Percentiles rank a stretch among this genome's conserved stretches.
Evolutionary conservation across 2,113 vertebrate species (phyloP).

Genomic region (Dendrocopos noguchii): DNA sequence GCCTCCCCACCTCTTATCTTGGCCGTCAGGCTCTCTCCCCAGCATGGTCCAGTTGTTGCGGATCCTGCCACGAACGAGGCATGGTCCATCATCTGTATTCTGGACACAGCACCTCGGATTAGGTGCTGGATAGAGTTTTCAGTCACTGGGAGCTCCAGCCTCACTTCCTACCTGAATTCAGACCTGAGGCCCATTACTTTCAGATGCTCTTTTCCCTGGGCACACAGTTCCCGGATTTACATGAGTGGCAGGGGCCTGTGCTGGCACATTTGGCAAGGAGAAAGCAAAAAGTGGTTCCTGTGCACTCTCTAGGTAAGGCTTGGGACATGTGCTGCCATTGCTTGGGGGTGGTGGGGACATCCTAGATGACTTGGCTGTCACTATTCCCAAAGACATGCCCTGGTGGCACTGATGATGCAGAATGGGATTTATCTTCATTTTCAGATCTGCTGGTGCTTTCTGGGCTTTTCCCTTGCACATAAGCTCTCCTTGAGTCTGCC

Average conservation of each 20-base stretch:
- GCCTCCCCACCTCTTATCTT: neutral
- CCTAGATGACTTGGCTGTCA: neutral
- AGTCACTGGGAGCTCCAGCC: neutral
- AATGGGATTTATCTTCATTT: neutral
- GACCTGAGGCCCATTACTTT: neutral
- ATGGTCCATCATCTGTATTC: neutral
- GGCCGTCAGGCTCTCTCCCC: neutral
- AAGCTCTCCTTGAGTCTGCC: neutral
- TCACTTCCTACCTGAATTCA: neutral
- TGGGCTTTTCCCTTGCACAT: neutral
- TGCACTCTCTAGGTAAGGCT: neutral
- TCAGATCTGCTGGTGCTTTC: neutral
- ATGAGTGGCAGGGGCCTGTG: neutral
- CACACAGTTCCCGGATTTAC: accelerated
- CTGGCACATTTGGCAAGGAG: neutral
- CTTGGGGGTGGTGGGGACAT: accelerated
- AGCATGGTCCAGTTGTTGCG: accelerated
- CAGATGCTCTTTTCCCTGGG: neutral
- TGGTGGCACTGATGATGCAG: neutral
- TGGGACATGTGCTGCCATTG: neutral
- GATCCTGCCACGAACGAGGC: neutral
- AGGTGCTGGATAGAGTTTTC: neutral
- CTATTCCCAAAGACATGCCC: neutral
- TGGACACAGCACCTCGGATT: neutral
- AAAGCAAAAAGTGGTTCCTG: neutral